phyloP scores from a whole-genome alignment of 2,888 invertebrate species.

The Pachliopta kotzebuea region DNA sequence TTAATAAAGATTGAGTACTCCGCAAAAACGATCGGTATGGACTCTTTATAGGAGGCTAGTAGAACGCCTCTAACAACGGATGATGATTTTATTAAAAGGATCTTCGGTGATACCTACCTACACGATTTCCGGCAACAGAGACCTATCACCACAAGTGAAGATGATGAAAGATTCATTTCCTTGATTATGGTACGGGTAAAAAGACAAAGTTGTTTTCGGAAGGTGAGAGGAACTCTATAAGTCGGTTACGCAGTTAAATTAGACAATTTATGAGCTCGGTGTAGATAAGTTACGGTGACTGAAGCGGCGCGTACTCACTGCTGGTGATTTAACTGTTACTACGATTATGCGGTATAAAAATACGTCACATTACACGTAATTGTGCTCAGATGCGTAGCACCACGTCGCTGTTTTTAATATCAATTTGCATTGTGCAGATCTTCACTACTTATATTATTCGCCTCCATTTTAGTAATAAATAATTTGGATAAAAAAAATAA shows the following conservation, averaged over 20 bases:
- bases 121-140: too few species aligned
- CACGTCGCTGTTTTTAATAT: not conserved
- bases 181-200: not conserved
- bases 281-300: constrained; percentile 57
- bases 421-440: not conserved
- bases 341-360: constrained; percentile 68
- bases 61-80: too few species aligned
- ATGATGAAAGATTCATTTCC: too few species aligned
- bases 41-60: too few species aligned
- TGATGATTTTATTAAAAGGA: too few species aligned
- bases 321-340: constrained; percentile 43
- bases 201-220: constrained; percentile 6
- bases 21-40: too few species aligned
- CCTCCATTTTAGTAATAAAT: not conserved
- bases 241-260: constrained; percentile 70
- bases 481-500: too few species aligned
- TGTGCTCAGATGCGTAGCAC: constrained; percentile 23
- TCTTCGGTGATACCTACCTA: too few species aligned
- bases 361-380: constrained; percentile 51
- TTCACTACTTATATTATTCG: too few species aligned
- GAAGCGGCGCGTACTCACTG: constrained; percentile 47
- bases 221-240: constrained; percentile 22
- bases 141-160: too few species aligned
- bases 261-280: constrained; percentile 61
- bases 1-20: not conserved